Conservation (phyloP, 2,797 vertebrate genomes). For the Gambusia yucatana region DNA sequence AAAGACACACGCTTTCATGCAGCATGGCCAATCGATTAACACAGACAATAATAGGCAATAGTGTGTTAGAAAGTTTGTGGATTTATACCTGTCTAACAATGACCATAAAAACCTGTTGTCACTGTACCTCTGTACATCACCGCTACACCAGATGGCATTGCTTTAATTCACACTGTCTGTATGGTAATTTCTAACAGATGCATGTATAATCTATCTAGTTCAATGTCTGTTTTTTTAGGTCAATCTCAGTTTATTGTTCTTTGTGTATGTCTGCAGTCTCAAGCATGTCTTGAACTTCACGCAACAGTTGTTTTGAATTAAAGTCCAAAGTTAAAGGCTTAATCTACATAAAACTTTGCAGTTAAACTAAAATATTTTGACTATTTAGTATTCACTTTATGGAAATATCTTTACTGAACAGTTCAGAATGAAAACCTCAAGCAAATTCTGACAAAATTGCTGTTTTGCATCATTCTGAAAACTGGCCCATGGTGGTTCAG, state of each 20-base stretch:
- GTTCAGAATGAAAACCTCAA: neutral
- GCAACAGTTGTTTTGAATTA: slow-evolving; percentile 1
- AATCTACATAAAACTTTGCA: neutral
- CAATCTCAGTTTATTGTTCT: slow-evolving; percentile 63
- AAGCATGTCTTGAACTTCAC: slow-evolving; percentile 1
- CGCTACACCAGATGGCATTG: slow-evolving; percentile 69
- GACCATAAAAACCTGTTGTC: slow-evolving; percentile 63
- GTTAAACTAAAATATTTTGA: neutral
- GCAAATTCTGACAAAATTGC: neutral
- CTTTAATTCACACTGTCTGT: slow-evolving; percentile 71
- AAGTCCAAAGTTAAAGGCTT: slow-evolving; percentile 1
- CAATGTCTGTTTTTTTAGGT: slow-evolving; percentile 73
- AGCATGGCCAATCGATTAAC: slow-evolving; percentile 80
- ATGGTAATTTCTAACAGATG: slow-evolving; percentile 77
- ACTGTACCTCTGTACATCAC: slow-evolving; percentile 63
- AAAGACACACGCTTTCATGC: slow-evolving; percentile 20
- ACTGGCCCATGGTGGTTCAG: neutral
- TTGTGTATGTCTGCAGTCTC: slow-evolving; percentile 39
- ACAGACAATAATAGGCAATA: slow-evolving; percentile 60
- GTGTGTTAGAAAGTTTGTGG: slow-evolving; percentile 48
- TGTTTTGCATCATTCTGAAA: neutral
- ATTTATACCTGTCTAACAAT: slow-evolving; percentile 76
- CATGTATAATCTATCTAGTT: slow-evolving; percentile 69
- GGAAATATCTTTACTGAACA: neutral
- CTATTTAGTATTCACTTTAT: neutral